A percentile compares a stretch with the other conserved stretches of the same genome.
These are phyloP conservation scores for Cyclargus thomasi DNA, from an alignment of 1,140 invertebrate genomes.

Conservation along the genomic window DNA sequence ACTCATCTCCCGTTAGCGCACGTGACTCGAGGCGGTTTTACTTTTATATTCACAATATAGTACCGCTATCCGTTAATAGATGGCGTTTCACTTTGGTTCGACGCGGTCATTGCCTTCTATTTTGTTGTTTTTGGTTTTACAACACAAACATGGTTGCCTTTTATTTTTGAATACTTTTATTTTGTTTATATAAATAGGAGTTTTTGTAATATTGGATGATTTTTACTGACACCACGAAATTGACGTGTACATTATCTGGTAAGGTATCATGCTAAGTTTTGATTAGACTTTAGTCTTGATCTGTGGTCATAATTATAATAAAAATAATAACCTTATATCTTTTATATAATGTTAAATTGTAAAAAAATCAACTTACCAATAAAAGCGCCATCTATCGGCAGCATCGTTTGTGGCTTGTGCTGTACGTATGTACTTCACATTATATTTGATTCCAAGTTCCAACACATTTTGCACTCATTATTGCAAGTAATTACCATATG, in stretches of 20 bases:
- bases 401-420: background rate
- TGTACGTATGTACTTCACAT: background rate
- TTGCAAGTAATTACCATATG: background rate
- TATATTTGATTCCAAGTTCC: background rate
- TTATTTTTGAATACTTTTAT: no score
- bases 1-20: conserved; percentile 67
- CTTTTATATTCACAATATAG: conserved; percentile 67
- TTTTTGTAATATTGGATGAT: no score
- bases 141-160: no score
- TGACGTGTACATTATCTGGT: no score
- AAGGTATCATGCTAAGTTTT: no score
- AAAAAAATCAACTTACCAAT: background rate
- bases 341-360: background rate
- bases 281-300: no score
- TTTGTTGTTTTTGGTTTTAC: background rate
- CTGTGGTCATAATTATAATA: background rate
- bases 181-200: no score
- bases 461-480: background rate
- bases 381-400: background rate
- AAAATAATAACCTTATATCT: background rate
- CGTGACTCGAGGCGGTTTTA: conserved; percentile 59
- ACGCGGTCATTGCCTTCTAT: background rate
- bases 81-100: conserved; percentile 33
- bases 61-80: conserved; percentile 64
- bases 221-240: no score